A percentile compares a stretch with the other conserved stretches of the same genome.
Evolutionary conservation across 1,140 invertebrate species (phyloP).

Genomic region (Anagrus nilaparvatae): DNA sequence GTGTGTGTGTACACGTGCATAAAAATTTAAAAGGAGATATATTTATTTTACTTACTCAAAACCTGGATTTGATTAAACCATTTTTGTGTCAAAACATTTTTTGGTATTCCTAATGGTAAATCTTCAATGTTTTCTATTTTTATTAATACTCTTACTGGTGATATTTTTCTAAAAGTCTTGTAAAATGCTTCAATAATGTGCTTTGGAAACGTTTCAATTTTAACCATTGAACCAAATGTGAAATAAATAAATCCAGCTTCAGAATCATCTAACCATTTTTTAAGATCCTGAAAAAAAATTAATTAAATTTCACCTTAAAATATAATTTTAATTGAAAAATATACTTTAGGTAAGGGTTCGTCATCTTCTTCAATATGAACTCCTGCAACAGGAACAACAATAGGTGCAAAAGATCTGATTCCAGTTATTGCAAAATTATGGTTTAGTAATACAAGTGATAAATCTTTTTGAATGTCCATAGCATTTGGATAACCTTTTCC

Average conservation of each 20-base stretch:
- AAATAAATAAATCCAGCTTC: conserved; percentile 60
- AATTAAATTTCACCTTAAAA: background rate
- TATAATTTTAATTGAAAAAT: background rate
- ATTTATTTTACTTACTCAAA: conserved; percentile 21
- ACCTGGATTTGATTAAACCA: conserved; percentile 54
- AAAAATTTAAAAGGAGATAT: too few species aligned
- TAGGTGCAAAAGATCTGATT: conserved; percentile 38
- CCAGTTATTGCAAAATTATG: conserved; percentile 43
- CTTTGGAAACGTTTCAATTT: conserved; percentile 46
- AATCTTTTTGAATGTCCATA: conserved; percentile 34
- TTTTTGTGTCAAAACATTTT: conserved; percentile 49
- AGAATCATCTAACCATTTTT: conserved; percentile 55
- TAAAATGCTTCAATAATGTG: conserved; percentile 21
- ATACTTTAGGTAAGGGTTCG: conserved; percentile 20
- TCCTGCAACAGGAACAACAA: conserved; percentile 50
- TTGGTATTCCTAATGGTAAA: conserved; percentile 37
- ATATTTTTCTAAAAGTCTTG: conserved; percentile 24
- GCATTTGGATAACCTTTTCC: conserved; percentile 27
- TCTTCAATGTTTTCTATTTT: conserved; percentile 26
- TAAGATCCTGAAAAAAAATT: conserved; percentile 43
- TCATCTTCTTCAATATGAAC: conserved; percentile 36
- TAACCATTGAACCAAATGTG: conserved; percentile 59
- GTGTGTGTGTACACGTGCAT: too few species aligned
- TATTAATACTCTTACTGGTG: conserved; percentile 24
- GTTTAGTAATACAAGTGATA: conserved; percentile 45